Evolutionary conservation across 2,797 vertebrate species (phyloP), one percentile per base, ranked within the genome.

Genomic region (Parambassis ranga): DNA sequence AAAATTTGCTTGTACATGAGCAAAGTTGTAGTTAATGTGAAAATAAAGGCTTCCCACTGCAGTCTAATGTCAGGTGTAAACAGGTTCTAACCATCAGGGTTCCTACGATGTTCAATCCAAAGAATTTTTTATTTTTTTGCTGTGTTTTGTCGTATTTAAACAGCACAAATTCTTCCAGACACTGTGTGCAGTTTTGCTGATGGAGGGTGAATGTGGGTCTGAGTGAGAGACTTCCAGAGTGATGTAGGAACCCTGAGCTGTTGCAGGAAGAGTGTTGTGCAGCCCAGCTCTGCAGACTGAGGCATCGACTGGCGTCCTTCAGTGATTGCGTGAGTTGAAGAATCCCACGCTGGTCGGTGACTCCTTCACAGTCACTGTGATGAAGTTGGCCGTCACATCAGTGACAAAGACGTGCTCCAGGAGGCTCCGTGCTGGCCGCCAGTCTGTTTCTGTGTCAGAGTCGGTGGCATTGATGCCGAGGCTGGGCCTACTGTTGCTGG

Each of bases 321-420:
- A 96, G 86, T 94, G 96, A 38, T 93, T 94, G 19, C 91, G 84
- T 3, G 95, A 83, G 65, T 87, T 96, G 87, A 98, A 98, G 71
- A 98, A 98, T 1, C 96, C 96, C 0, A 96, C 95, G 1, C 96
- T 98, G 89, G 96, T 98, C 2, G 96, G 95, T 1, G 95, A 97
- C 84, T 98, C 96, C 81, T 97, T 98, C 78, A 98, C 96, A 0
- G 96, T 98, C 76, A 98, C 96, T 0, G 96, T 98, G 84, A 98
- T 92, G 78, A 97, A 93, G 88, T 98, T 97, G 44, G 96, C 96
- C 0, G 96, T 98, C 87, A 98, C 96, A 0, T 97, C 96, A 0
- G 96, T 98, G 89, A 98, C 96, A 9, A 96, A 97, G 49, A 98
- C 96, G 0, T 97, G 96, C 71, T 98, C 96, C 0, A 98, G 91